A percentile compares a stretch with the other conserved stretches of the same genome.
Evolutionary conservation across 2,888 invertebrate species (phyloP).

Genomic region (Lithophane ornitopus): DNA sequence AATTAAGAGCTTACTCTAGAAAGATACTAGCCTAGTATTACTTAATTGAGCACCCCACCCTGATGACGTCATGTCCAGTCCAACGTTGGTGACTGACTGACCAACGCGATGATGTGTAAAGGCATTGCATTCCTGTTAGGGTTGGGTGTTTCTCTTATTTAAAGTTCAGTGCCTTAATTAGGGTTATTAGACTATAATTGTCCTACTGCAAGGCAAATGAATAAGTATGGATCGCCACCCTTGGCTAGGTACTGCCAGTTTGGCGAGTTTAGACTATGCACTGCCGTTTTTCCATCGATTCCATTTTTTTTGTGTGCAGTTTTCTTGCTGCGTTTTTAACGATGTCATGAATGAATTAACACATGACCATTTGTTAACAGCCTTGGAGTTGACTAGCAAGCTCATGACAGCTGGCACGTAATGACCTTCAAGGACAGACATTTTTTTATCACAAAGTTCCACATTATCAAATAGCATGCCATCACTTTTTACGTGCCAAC

Average conservation of each 20-base stretch:
- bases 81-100: slow-evolving; percentile 32
- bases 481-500: not conserved
- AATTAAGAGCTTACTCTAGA: too few relatives aligned
- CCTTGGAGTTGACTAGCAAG: not conserved
- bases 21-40: not conserved
- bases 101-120: slow-evolving; percentile 35
- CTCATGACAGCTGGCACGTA: slow-evolving; percentile 3
- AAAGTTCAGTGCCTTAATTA: not conserved
- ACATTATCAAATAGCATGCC: not conserved
- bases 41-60: slow-evolving; percentile 4
- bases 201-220: not conserved
- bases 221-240: not conserved
- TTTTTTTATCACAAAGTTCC: not conserved
- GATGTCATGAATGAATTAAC: not conserved
- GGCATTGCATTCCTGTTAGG: slow-evolving; percentile 23
- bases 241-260: not conserved
- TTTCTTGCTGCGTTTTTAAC: not conserved
- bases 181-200: not conserved
- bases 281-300: too few relatives aligned
- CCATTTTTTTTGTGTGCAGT: too few relatives aligned
- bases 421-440: not conserved
- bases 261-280: not conserved
- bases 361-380: not conserved
- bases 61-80: slow-evolving; percentile 21
- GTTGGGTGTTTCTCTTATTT: not conserved